Conservation (phyloP, 1,140 invertebrate genomes). For the Drosophila santomea region DNA sequence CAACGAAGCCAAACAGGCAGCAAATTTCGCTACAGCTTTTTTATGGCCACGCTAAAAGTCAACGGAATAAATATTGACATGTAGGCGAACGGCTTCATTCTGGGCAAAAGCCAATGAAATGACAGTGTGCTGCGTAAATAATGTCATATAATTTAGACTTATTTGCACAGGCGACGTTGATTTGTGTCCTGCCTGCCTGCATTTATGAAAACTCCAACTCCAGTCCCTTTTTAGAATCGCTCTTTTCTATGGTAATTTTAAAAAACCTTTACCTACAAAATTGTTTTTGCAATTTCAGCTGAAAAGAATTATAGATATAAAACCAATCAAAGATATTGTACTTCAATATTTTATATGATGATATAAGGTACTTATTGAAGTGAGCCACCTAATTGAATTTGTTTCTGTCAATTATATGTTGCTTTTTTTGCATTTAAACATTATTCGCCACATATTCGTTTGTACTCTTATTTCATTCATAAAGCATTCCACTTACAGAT, state of each 20-base stretch:
- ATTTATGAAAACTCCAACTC: conserved; percentile 66
- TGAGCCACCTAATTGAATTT: too few relatives aligned
- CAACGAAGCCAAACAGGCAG: conserved; percentile 19
- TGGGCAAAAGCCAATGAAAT: conserved; percentile 2
- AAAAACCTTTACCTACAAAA: not conserved
- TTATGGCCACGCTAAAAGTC: conserved; percentile 61
- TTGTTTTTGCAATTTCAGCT: too few relatives aligned
- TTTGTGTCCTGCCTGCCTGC: conserved; percentile 52
- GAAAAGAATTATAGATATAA: too few relatives aligned
- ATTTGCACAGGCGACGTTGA: conserved; percentile 67
- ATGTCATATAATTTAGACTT: conserved; percentile 75
- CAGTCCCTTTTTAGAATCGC: conserved; percentile 32
- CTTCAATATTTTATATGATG: too few relatives aligned
- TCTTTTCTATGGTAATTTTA: not conserved
- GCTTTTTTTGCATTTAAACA: too few relatives aligned
- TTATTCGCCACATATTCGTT: too few relatives aligned
- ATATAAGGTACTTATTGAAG: too few relatives aligned
- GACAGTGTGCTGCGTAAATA: conserved; percentile 39
- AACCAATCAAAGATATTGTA: too few relatives aligned
- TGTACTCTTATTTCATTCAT: not conserved
- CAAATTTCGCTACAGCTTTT: conserved; percentile 51
- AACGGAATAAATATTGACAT: conserved; percentile 66
- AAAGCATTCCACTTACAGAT: conserved; percentile 90
- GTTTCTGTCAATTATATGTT: too few relatives aligned
- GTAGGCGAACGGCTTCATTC: conserved; percentile 59